phyloP scores from a whole-genome alignment of 1,140 invertebrate species.

The Calliopsis andreniformis region DNA sequence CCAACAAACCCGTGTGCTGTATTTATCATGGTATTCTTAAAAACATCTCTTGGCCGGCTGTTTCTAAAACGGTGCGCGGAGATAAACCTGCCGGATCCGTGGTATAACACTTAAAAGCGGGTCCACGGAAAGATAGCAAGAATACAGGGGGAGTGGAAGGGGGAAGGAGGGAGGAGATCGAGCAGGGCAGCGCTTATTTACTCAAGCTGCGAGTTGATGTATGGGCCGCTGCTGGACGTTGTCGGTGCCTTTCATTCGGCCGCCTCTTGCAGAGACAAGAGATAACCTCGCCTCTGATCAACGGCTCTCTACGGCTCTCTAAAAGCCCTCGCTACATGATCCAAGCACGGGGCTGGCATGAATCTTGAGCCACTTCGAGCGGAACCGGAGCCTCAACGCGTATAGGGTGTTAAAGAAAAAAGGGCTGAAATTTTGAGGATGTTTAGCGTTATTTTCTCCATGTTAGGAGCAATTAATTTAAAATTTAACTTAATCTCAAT shows the following conservation, averaged over 20 bases:
- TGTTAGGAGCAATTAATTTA: too few relatives aligned
- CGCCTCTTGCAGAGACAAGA: slow-evolving; percentile 69
- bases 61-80: slow-evolving; percentile 22
- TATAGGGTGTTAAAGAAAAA: too few relatives aligned
- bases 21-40: slow-evolving; percentile 9
- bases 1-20: neutral
- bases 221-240: slow-evolving; percentile 73
- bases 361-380: slow-evolving; percentile 54
- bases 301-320: slow-evolving; percentile 62
- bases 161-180: slow-evolving; percentile 42
- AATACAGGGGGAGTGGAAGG: too few relatives aligned
- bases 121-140: slow-evolving; percentile 14
- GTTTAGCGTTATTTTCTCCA: too few relatives aligned
- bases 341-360: slow-evolving; percentile 53
- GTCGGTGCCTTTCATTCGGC: slow-evolving; percentile 76
- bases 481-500: too few relatives aligned
- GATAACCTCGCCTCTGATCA: slow-evolving; percentile 72
- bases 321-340: slow-evolving; percentile 62
- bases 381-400: slow-evolving; percentile 39
- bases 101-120: slow-evolving; percentile 23
- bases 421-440: too few relatives aligned
- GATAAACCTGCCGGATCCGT: slow-evolving; percentile 30
- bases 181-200: slow-evolving; percentile 75
- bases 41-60: neutral
- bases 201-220: slow-evolving; percentile 74